Evolutionary conservation across 2,888 invertebrate species (phyloP).

Genomic region (Netelia melanura): DNA sequence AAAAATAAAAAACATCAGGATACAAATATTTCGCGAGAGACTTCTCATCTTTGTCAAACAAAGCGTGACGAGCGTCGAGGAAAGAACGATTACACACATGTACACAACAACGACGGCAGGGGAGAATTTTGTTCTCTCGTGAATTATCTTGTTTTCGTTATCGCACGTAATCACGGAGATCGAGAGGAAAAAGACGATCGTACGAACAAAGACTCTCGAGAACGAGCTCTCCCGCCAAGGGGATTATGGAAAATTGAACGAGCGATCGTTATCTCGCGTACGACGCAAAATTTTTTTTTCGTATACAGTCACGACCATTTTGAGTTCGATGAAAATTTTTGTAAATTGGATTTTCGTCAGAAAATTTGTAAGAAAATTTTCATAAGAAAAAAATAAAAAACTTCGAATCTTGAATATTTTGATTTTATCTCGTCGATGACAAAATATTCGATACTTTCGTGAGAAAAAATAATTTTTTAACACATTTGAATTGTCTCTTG

Average conservation of each 20-base stretch:
- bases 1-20: too few relatives aligned
- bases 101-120: neutral
- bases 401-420: neutral
- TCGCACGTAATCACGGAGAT: neutral
- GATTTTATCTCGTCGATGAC: too few relatives aligned
- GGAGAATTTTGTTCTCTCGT: neutral
- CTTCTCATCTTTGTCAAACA: too few relatives aligned
- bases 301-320: neutral
- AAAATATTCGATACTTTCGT: too few relatives aligned
- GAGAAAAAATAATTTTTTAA: too few relatives aligned
- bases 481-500: too few relatives aligned
- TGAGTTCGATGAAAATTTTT: too few relatives aligned
- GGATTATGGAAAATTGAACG: constrained; percentile 24
- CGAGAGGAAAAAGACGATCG: neutral
- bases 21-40: too few relatives aligned
- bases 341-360: too few relatives aligned
- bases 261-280: neutral
- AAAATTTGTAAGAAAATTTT: too few relatives aligned
- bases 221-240: neutral
- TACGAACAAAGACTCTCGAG: neutral
- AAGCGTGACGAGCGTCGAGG: too few relatives aligned
- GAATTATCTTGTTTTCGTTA: constrained; percentile 21
- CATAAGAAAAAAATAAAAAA: neutral
- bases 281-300: neutral
- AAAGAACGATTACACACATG: too few relatives aligned